Conservation (phyloP, 1,140 invertebrate species). For the Helicoverpa zea region DNA sequence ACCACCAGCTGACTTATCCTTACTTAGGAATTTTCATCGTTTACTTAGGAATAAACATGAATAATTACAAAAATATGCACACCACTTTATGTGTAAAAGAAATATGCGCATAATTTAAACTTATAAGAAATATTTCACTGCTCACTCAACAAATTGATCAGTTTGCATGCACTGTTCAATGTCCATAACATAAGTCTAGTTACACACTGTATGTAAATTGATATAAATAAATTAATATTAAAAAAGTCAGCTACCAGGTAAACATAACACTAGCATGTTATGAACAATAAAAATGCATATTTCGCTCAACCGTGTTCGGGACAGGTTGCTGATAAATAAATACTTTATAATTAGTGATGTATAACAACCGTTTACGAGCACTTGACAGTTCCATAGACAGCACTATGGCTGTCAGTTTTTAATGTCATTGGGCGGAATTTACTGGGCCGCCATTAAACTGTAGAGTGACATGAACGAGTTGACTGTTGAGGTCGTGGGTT, state of each 20-base stretch:
- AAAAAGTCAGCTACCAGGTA: not conserved
- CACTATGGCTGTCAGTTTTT: not conserved
- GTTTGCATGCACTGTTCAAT: not conserved
- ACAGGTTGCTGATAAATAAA: slow-evolving; percentile 4
- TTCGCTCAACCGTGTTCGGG: not conserved
- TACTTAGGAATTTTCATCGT: not conserved
- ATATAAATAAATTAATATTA: not conserved
- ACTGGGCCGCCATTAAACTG: not conserved
- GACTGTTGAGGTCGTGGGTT: not conserved
- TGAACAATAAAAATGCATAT: slow-evolving; percentile 1
- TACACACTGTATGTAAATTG: not conserved
- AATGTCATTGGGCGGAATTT: not conserved
- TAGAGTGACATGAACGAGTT: not conserved
- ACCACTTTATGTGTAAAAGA: not conserved
- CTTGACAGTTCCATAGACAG: not conserved
- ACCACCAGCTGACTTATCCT: not conserved
- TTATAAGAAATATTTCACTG: not conserved
- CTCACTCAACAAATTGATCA: not conserved
- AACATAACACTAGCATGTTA: slow-evolving; percentile 7
- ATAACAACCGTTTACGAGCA: not conserved
- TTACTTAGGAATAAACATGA: not conserved
- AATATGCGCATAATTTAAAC: slow-evolving; percentile 2
- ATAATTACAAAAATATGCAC: not conserved
- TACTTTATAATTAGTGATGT: not conserved
- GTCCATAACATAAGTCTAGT: not conserved